Conservation (phyloP, 1,140 invertebrate genomes). For the Dendrolimus kikuchii region DNA sequence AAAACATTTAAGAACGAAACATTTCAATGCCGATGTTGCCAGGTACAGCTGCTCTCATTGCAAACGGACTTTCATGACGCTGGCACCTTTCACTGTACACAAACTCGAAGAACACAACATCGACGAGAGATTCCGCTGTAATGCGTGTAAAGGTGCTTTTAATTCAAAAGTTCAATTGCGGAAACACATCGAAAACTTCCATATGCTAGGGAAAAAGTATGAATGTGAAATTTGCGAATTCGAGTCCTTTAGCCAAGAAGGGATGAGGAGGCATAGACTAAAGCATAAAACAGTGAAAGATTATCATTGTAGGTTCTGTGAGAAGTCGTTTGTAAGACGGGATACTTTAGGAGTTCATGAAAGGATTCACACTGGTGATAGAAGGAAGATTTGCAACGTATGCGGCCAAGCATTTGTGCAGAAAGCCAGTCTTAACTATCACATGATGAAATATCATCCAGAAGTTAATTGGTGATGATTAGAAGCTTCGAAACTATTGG, state of each 20-base stretch:
- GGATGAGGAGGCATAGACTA: constrained; percentile 52
- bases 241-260: constrained; percentile 46
- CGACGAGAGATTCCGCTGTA: constrained; percentile 47
- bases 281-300: constrained; percentile 56
- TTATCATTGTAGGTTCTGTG: constrained; percentile 50
- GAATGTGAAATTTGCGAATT: constrained; percentile 53
- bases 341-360: constrained; percentile 76
- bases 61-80: constrained; percentile 38
- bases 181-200: constrained; percentile 50
- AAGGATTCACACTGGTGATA: constrained; percentile 84
- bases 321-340: constrained; percentile 59
- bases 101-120: constrained; percentile 43
- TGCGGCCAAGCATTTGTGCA: constrained; percentile 85
- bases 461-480: constrained; percentile 38
- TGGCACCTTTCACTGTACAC: constrained; percentile 37
- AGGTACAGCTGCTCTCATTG: constrained; percentile 34
- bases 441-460: constrained; percentile 57
- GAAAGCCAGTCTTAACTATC: constrained; percentile 69
- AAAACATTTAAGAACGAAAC: constrained; percentile 42
- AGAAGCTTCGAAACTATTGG: too few relatives aligned
- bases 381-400: constrained; percentile 82
- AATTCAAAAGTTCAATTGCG: constrained; percentile 40
- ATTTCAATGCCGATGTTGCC: constrained; percentile 37
- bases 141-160: constrained; percentile 49
- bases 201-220: constrained; percentile 49